Evolutionary conservation across 2,888 invertebrate species (phyloP), one percentile per base, ranked within the genome.

Genomic region (Mythimna impura): DNA sequence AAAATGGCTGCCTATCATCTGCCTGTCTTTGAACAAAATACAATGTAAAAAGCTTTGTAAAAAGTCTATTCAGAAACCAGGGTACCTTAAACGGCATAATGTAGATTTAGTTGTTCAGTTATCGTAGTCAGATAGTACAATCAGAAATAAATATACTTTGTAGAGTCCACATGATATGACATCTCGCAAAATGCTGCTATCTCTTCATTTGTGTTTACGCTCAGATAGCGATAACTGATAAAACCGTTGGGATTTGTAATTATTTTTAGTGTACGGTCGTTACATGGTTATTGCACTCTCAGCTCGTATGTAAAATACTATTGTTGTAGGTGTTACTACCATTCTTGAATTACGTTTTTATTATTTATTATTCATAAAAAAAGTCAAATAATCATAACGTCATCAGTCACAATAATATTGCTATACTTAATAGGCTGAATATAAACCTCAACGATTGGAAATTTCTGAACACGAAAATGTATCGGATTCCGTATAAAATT

Each of bases 161-260:
- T 88, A 85, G 83, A 88, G 85, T 90, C 87, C 90, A 88, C 86
- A 89, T 90, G 91, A 93, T 91, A 91, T 88, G 90, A 84, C 92
- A 94, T 94, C 93, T 93, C 92, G 88, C 91, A 91, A 93, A 93
- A 93, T 84, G 81, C 73, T 88, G 82, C 76, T 94, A 94, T 94
- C 94, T 86, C 87, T 81, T 82, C 86, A 90, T 91, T 91, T 91
- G 73, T 93, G 93, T 94, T 92, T 92, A 90, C 85, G 85, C 81
- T 87, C 76, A 82, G 93, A 93, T 90, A 91, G 84, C 88, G 88
- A 87, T 89, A 89, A 78, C 86, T 85, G 92, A 93, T 92, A 92
- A 77, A 57, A 89, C 86, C 88, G 86, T 87, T 80, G 76, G 89
- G 92, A 91, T 92, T 91, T 91, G 88, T 90, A 90, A 91, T 90